Evolutionary conservation across 2,113 vertebrate species (phyloP).

Genomic region (Otolemur garnettii): DNA sequence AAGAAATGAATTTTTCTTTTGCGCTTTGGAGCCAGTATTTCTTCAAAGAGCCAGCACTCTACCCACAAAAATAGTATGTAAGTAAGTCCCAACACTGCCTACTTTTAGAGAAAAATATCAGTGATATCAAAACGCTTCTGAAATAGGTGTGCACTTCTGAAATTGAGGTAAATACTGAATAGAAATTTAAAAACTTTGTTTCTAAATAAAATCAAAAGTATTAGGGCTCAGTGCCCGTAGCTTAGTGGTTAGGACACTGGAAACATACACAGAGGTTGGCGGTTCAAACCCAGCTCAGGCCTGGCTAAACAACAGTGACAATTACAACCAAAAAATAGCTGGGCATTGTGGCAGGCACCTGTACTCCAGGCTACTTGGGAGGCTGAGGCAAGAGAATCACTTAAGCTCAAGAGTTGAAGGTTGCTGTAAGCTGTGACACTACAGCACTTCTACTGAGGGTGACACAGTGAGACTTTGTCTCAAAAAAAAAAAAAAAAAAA

Average conservation of each 20-base stretch:
- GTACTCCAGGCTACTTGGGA: too few species aligned
- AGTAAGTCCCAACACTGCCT: slow-evolving; percentile 5
- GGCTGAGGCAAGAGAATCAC: too few species aligned
- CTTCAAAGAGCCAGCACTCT: not conserved
- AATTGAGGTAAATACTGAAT: not conserved
- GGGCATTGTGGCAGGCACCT: too few species aligned
- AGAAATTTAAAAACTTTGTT: not conserved
- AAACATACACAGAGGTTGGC: too few species aligned
- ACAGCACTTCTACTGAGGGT: too few species aligned
- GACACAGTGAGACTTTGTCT: too few species aligned
- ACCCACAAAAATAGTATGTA: not conserved
- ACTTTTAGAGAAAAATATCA: not conserved
- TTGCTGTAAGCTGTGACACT: too few species aligned
- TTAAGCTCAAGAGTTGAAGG: too few species aligned
- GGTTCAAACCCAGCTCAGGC: too few species aligned
- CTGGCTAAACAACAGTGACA: too few species aligned
- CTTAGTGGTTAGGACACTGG: too few species aligned
- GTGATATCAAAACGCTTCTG: not conserved
- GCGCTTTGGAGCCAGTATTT: not conserved
- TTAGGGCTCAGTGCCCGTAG: not conserved
- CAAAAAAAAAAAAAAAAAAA: not conserved
- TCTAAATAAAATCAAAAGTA: slow-evolving; percentile 43
- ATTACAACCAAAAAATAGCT: too few species aligned
- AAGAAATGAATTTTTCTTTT: not conserved
- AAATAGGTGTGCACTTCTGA: not conserved